Conservation (phyloP, 2,113 vertebrate species). For the Nothobranchius kuhntae region DNA sequence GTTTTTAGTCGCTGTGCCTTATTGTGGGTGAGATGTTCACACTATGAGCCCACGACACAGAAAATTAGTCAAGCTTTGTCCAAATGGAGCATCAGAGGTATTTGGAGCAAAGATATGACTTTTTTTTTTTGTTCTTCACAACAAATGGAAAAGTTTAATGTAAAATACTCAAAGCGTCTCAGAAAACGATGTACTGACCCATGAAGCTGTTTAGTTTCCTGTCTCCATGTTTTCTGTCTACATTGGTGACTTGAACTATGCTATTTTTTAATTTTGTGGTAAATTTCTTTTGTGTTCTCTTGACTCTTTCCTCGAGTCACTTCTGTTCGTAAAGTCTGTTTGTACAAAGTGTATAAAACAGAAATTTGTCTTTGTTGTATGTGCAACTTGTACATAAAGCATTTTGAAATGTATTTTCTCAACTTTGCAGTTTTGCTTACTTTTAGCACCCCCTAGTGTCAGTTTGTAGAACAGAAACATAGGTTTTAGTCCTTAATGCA, state of each 20-base stretch:
- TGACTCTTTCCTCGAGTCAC: conserved; percentile 64
- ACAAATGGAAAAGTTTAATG: conserved; percentile 3
- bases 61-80: conserved; percentile 30
- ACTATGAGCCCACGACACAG: conserved; percentile 51
- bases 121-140: neutral
- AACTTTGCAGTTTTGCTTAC: neutral
- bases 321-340: conserved; percentile 76
- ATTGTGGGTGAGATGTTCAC: conserved; percentile 63
- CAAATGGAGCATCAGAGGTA: conserved; percentile 21
- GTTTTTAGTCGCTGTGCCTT: conserved; percentile 82
- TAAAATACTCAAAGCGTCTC: conserved; percentile 14
- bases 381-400: conserved; percentile 83
- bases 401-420: conserved; percentile 71
- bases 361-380: conserved; percentile 78
- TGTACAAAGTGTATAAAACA: conserved; percentile 81
- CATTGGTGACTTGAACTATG: conserved; percentile 34
- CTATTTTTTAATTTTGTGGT: conserved; percentile 23
- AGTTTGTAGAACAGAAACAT: no score
- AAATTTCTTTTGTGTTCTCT: conserved; percentile 62
- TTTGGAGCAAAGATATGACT: neutral
- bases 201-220: conserved; percentile 38
- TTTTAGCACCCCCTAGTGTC: no score
- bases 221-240: conserved; percentile 37
- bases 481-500: no score
- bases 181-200: conserved; percentile 24